These are phyloP conservation scores for Ploceus nigricollis DNA, from an alignment of 2,113 vertebrate genomes.

Conservation along the genomic window DNA sequence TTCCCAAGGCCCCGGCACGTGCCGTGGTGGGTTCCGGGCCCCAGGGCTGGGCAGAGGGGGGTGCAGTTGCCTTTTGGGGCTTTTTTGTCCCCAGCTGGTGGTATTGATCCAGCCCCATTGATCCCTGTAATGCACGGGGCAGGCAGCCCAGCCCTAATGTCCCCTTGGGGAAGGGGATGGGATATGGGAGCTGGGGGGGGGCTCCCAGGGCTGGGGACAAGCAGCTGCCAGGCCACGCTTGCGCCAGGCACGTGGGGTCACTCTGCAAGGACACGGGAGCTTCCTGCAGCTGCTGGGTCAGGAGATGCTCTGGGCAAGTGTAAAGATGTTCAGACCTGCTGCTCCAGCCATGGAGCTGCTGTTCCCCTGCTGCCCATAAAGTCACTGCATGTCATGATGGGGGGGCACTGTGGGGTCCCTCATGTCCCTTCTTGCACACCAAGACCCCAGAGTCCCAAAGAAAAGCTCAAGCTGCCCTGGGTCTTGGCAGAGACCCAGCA, in stretches of 20 bases:
- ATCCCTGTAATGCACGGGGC: not conserved
- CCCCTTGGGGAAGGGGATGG: not conserved
- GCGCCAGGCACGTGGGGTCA: not conserved
- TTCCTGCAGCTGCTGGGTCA: not conserved
- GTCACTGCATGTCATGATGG: fast-evolving
- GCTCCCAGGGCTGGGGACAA: not conserved
- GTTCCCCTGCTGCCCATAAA: not conserved
- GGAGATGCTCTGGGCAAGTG: not conserved
- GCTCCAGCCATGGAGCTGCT: fast-evolving
- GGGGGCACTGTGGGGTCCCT: not conserved
- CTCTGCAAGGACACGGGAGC: not conserved
- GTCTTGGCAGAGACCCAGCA: not conserved
- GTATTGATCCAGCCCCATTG: not conserved
- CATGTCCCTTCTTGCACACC: not conserved
- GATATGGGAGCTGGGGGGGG: not conserved
- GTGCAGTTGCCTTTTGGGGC: not conserved
- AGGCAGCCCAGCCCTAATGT: not conserved
- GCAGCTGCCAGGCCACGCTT: not conserved
- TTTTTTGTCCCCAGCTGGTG: not conserved
- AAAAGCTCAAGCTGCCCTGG: not conserved
- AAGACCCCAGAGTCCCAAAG: not conserved
- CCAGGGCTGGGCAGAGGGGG: not conserved
- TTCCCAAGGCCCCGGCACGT: not conserved
- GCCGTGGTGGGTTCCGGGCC: fast-evolving
- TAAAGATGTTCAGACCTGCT: not conserved